A percentile compares a stretch with the other conserved stretches of the same genome.
These are phyloP conservation scores for Myiotriccus ornatus DNA, from an alignment of 2,797 vertebrate genomes.

Conservation along the genomic window DNA sequence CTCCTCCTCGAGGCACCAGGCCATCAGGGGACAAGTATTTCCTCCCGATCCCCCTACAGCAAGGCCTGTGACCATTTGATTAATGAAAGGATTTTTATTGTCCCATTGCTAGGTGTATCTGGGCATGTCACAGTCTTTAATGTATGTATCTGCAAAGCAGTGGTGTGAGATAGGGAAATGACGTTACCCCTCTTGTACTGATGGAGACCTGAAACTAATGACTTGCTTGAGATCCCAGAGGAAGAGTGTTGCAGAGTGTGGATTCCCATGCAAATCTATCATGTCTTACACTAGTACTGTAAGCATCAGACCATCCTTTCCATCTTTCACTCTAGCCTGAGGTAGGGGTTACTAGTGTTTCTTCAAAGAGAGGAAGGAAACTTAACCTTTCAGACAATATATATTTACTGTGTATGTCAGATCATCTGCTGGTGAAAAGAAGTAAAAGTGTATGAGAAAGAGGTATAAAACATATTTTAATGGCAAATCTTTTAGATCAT, in stretches of 20 bases:
- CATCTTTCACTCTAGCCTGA: background rate
- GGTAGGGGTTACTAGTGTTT: background rate
- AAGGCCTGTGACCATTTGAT: background rate
- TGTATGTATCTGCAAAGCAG: background rate
- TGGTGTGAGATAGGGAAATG: conserved; percentile 41
- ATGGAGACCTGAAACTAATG: conserved; percentile 34
- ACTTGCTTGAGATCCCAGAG: conserved; percentile 42
- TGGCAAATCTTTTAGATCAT: conserved; percentile 27
- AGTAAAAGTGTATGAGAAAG: background rate
- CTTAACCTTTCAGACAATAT: background rate
- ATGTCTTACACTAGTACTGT: background rate
- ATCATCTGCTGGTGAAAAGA: conserved; percentile 24
- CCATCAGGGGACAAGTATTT: background rate
- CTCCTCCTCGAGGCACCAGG: fast-evolving
- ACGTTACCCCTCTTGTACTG: conserved; percentile 11
- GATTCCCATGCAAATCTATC: conserved; percentile 26
- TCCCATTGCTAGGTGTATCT: background rate
- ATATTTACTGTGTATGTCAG: background rate
- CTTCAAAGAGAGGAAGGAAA: conserved; percentile 35
- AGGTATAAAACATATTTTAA: conserved; percentile 38
- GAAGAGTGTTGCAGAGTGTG: background rate
- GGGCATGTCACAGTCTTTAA: background rate
- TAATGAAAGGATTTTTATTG: background rate
- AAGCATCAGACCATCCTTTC: background rate
- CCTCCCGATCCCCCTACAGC: background rate